A percentile compares a stretch with the other conserved stretches of the same genome.
Evolutionary conservation across 2,888 invertebrate genomes (phyloP).

Genomic region (Eupithecia insigniata): DNA sequence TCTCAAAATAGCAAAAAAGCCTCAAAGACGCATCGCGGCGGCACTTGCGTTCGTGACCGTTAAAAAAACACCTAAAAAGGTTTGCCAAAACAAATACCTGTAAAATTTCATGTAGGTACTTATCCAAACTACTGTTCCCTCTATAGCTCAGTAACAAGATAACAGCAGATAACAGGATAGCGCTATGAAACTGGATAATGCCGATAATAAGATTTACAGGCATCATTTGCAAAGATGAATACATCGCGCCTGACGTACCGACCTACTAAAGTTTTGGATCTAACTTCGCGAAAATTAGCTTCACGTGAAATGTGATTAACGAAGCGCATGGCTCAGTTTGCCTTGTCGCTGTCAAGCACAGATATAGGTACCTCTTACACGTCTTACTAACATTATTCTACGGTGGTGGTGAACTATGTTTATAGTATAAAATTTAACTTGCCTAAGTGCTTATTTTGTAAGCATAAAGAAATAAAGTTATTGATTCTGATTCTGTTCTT

Average conservation of each 20-base stretch:
- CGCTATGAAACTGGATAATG: conserved; percentile 12
- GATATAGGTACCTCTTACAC: neutral
- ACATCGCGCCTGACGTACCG: conserved; percentile 11
- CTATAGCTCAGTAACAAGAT: conserved; percentile 1
- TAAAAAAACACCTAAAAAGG: no score
- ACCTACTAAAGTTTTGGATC: conserved; percentile 18
- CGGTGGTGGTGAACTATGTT: no score
- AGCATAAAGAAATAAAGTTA: no score
- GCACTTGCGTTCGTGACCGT: neutral
- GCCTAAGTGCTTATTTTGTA: no score
- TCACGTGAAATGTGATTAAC: conserved; percentile 15
- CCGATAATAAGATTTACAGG: conserved; percentile 18
- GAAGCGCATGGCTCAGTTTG: neutral
- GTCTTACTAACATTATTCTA: no score
- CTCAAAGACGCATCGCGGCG: neutral
- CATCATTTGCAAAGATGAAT: conserved; percentile 18
- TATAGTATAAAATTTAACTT: no score
- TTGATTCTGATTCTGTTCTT: no score
- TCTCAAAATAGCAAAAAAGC: neutral
- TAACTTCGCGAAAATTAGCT: conserved; percentile 16
- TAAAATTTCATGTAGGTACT: neutral
- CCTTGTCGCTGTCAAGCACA: neutral
- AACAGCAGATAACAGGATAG: conserved; percentile 8
- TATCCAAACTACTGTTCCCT: conserved; percentile 6
- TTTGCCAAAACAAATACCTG: neutral